Conservation (phyloP, 2,113 vertebrate species). For the Marcusenius ussheri region DNA sequence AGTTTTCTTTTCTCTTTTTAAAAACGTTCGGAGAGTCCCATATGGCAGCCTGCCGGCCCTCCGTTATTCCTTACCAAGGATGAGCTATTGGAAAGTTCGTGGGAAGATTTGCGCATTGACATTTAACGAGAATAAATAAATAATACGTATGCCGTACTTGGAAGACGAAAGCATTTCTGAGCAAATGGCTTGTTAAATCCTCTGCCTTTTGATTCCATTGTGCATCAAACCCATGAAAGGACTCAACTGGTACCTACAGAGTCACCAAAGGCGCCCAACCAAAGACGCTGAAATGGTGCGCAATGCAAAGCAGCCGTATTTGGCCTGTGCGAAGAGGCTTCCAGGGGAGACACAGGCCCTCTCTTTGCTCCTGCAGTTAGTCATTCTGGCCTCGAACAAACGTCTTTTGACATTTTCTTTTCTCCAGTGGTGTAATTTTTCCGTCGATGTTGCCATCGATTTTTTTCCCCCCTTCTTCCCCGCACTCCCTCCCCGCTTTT, state of each 20-base stretch:
- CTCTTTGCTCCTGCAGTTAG: not conserved
- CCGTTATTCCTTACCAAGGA: too few species aligned
- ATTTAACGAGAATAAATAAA: not conserved
- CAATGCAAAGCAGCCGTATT: not conserved
- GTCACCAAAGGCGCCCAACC: not conserved
- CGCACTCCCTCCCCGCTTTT: not conserved
- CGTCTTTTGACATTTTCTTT: slow-evolving; percentile 13
- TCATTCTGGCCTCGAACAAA: not conserved
- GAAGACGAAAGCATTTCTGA: not conserved
- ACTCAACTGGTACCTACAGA: not conserved
- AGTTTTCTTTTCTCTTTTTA: not conserved
- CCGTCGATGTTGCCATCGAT: not conserved
- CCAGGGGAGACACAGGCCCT: not conserved
- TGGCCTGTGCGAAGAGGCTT: not conserved
- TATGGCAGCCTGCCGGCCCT: not conserved
- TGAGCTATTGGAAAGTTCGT: not conserved
- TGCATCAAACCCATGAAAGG: not conserved
- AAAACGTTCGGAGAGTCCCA: not conserved
- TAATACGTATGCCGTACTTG: not conserved
- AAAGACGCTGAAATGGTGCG: not conserved
- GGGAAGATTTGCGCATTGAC: not conserved
- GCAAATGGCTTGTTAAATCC: not conserved
- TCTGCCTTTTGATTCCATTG: not conserved
- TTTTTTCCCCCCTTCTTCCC: not conserved
- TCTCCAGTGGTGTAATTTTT: not conserved